These are phyloP conservation scores for Vultur gryphus DNA, from an alignment of 2,797 vertebrate species.

Conservation along the genomic window DNA sequence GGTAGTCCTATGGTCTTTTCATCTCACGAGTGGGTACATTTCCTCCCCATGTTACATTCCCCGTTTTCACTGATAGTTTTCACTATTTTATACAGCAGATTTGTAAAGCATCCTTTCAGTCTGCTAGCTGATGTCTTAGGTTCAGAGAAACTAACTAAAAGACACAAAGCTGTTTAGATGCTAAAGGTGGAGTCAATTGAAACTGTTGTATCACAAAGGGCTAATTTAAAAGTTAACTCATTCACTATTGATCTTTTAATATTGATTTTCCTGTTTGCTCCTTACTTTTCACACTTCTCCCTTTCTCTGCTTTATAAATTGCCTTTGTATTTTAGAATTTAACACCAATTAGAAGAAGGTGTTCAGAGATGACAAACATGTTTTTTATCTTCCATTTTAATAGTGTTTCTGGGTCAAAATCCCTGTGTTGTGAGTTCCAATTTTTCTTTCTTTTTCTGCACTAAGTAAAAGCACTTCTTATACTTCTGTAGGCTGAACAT, in stretches of 20 bases:
- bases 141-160: conserved; percentile 5
- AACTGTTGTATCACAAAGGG: conserved; percentile 28
- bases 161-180: neutral
- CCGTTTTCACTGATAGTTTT: neutral
- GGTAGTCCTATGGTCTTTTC: neutral
- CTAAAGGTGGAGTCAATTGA: conserved; percentile 12
- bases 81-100: neutral
- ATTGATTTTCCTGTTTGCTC: conserved; percentile 8
- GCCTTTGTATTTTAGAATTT: conserved; percentile 7
- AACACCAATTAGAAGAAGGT: conserved; percentile 44
- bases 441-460: neutral
- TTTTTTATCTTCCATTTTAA: conserved; percentile 26
- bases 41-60: neutral
- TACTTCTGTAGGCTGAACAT: conserved; percentile 5
- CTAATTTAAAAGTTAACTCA: conserved; percentile 47
- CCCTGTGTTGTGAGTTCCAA: neutral
- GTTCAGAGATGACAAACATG: conserved; percentile 25
- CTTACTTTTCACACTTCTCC: conserved; percentile 15
- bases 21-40: neutral
- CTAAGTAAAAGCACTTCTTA: neutral
- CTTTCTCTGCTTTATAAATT: conserved; percentile 19
- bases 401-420: conserved; percentile 6
- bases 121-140: neutral
- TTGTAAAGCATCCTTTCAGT: neutral
- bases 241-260: neutral